Evolutionary conservation across 2,888 invertebrate species (phyloP), one percentile per base, ranked within the genome.

Genomic region (Tetanocera ferruginea): DNA sequence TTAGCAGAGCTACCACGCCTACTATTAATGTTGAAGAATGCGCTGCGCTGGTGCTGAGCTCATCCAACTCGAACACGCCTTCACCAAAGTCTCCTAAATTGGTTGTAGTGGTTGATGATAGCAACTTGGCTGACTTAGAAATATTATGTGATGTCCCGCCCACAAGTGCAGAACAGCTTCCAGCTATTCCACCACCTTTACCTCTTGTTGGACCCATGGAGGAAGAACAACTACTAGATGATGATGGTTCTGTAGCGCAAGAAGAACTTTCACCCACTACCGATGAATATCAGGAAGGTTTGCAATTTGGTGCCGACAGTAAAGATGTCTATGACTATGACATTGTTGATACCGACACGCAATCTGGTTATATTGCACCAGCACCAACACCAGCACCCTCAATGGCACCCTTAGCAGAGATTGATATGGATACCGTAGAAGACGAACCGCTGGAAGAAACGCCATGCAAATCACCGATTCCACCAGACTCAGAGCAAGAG

Each of bases 381-480:
- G 88, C 88, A 28, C 89, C 88, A 75, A 89, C 89, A 76, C 90
- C 89, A 79, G 88, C 86, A 69, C 89, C 88, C 17, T 89, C 92
- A 4, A 89, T 93, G 85, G 94, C 94, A 72, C 94, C 94, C 34
- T 91, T 94, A 75, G 94, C 94, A 55, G 94, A 93, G 84, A 92
- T 93, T 82, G 94, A 94, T 87, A 92, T 93, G 85, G 93, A 93
- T 87, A 93, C 93, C 64, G 94, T 93, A 69, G 93, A 93, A 84
- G 94, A 93, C 86, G 94, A 94, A 83, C 91, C 91, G 87, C 91
- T 93, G 85, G 83, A 83, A 55, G 75, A 75, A 19, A 14, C 31
- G 2, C 64, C 31, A 11, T 9, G 60, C 0, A 77, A 78, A 43
- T 60, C 76, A 2, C 66, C 72, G 0, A 6, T 37, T 14, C 57